Evolutionary conservation across 1,140 invertebrate genomes (phyloP).

Genomic region (Medauroidea extradentata): DNA sequence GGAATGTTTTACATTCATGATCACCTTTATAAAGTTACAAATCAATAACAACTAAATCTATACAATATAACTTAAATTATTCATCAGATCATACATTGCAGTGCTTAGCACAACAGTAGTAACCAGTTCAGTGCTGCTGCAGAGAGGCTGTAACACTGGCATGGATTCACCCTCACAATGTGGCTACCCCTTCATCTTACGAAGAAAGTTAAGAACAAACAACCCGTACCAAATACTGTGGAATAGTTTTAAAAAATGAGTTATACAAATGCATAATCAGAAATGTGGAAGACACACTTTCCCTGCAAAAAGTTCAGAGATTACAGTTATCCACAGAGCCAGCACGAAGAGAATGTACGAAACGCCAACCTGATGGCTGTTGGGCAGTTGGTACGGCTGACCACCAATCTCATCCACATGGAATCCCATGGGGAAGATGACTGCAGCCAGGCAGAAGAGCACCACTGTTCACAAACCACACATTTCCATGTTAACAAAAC

Average conservation of each 20-base stretch:
- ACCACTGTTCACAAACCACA: slow-evolving; percentile 62
- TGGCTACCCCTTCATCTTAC: background rate
- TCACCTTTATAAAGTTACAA: no score
- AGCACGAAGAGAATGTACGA: slow-evolving; percentile 94
- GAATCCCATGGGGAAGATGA: slow-evolving; percentile 95
- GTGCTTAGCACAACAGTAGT: no score
- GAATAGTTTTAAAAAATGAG: background rate
- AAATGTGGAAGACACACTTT: slow-evolving; percentile 96
- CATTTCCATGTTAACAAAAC: no score
- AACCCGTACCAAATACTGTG: background rate
- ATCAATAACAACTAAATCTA: no score
- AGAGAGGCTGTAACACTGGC: no score
- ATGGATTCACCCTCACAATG: no score
- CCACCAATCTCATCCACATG: slow-evolving; percentile 93
- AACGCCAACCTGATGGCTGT: slow-evolving; percentile 92
- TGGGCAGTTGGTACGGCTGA: slow-evolving; percentile 90
- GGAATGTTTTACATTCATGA: no score
- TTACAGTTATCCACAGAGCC: slow-evolving; percentile 92
- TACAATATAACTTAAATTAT: no score
- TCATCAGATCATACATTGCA: no score
- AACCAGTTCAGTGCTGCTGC: no score
- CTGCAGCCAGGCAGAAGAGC: slow-evolving; percentile 90
- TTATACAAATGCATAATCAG: slow-evolving; percentile 44
- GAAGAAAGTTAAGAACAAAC: background rate
- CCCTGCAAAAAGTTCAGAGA: slow-evolving; percentile 94